A percentile compares a stretch with the other conserved stretches of the same genome.
phyloP scores from a whole-genome alignment of 1,140 invertebrate species.

The Danaus melanippus region DNA sequence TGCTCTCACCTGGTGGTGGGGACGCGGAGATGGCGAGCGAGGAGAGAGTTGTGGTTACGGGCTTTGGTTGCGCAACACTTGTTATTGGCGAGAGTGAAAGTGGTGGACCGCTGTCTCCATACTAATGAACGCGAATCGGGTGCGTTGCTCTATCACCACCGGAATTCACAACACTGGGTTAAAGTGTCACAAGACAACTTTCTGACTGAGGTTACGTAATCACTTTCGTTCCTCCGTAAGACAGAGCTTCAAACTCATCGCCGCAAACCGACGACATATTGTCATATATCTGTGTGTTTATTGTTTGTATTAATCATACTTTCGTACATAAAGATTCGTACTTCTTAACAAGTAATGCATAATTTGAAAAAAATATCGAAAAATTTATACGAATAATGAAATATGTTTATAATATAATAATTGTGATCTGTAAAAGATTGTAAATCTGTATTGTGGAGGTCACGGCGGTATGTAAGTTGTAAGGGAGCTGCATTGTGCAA shows the following conservation, averaged over 20 bases:
- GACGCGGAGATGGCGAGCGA: conserved; percentile 35
- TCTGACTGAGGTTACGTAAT: conserved; percentile 46
- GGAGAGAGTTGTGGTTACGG: conserved; percentile 52
- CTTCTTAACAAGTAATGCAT: too few relatives aligned
- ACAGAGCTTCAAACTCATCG: not conserved
- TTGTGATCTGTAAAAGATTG: too few relatives aligned
- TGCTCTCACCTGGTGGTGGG: conserved; percentile 23
- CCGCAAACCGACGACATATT: too few relatives aligned
- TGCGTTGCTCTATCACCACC: conserved; percentile 41
- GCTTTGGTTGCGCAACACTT: conserved; percentile 53
- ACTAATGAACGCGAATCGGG: conserved; percentile 62
- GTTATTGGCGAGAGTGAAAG: conserved; percentile 66
- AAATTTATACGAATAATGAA: too few relatives aligned
- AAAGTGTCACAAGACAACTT: conserved; percentile 56
- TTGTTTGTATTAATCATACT: too few relatives aligned
- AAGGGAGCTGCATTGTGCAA: conserved; percentile 16
- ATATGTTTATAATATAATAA: too few relatives aligned
- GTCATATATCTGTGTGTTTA: too few relatives aligned
- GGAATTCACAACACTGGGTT: conserved; percentile 59
- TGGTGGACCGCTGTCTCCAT: conserved; percentile 60
- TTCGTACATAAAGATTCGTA: too few relatives aligned
- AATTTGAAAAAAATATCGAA: too few relatives aligned
- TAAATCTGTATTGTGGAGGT: too few relatives aligned
- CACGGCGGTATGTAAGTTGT: too few relatives aligned
- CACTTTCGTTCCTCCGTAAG: conserved; percentile 11